phyloP scores from a whole-genome alignment of 2,888 invertebrate species.

The Rotaria socialis region DNA sequence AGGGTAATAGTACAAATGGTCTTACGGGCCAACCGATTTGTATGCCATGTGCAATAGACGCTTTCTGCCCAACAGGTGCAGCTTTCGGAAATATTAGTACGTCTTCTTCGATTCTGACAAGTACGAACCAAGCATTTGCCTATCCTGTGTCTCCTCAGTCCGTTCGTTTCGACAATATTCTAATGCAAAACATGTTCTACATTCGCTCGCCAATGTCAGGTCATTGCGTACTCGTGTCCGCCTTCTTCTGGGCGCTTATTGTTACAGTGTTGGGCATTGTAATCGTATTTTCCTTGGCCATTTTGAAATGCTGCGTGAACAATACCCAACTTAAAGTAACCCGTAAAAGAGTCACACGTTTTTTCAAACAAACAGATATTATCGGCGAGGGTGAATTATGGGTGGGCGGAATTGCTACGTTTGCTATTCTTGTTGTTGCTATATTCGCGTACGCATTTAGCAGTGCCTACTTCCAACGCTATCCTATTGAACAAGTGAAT shows the following conservation, averaged over 20 bases:
- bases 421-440: neutral
- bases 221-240: neutral
- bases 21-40: too few species aligned
- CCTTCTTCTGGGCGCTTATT: neutral
- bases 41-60: too few species aligned
- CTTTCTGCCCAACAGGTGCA: too few species aligned
- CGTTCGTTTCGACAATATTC: neutral
- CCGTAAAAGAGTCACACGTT: neutral
- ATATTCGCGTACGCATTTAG: neutral
- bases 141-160: neutral
- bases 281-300: neutral
- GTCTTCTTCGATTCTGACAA: too few species aligned
- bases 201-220: neutral
- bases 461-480: neutral
- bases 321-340: neutral
- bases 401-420: neutral
- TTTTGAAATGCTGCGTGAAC: neutral
- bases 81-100: too few species aligned
- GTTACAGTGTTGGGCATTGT: neutral
- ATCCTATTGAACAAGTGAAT: neutral
- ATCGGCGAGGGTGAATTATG: neutral
- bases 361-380: neutral
- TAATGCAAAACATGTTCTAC: neutral
- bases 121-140: neutral
- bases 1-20: too few species aligned